Evolutionary conservation across 2,797 vertebrate genomes (phyloP), one percentile per base, ranked within the genome.

Genomic region (Rhinatrema bivittatum): DNA sequence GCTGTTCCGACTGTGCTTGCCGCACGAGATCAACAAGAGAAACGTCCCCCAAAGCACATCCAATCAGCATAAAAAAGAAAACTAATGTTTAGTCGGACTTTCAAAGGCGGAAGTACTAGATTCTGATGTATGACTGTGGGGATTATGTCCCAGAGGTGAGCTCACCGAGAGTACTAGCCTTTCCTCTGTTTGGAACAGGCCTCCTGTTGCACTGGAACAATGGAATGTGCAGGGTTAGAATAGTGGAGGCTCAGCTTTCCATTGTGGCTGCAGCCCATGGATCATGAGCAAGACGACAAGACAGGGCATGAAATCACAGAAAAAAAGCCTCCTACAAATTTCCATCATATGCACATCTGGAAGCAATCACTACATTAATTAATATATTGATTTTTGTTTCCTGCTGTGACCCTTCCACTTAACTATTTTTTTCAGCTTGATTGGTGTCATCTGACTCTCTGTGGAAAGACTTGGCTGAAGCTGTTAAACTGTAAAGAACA

Each of bases 131-230:
- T n/a, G n/a, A n/a, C n/a, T n/a, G n/a, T n/a, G n/a, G n/a, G n/a
- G n/a, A n/a, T n/a, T n/a, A n/a, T n/a, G n/a, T n/a, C n/a, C n/a
- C n/a, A n/a, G n/a, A n/a, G n/a, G n/a, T n/a, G n/a, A n/a, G n/a
- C n/a, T n/a, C n/a, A n/a, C n/a, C n/a, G n/a, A n/a, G n/a, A n/a
- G n/a, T n/a, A n/a, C n/a, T n/a, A n/a, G n/a, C n/a, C n/a, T n/a
- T n/a, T n/a, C n/a, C n/a, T n/a, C n/a, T n/a, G n/a, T n/a, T n/a
- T 0, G 19, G 44, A 6, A 0, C 15, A 0, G 0, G 0, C 1
- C 20, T 24, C 39, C 19, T 37, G 38, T 41, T 39, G 33, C 34
- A 11, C 0, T 0, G n/a, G 0, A 2, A 10, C 27, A 18, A 20
- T 15, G 31, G 26, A 22, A 33, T 2, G 7, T 1, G 12, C 10